Base-by-base conservation (phyloP, 2,113 vertebrate species). In the Dicentrarchus labrax region DNA sequence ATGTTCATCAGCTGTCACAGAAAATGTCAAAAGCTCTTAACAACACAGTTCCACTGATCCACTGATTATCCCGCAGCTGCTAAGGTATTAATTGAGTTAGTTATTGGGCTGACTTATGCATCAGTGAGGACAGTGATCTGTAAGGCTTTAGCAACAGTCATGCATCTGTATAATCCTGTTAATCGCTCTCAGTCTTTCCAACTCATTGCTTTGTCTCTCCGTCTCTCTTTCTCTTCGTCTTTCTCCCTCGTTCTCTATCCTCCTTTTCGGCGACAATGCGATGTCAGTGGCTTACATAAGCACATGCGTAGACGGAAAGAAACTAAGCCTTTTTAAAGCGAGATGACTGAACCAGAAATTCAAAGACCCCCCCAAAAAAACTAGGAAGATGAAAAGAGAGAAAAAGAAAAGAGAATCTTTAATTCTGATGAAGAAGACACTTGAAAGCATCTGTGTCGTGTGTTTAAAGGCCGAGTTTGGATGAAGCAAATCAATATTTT, bases 111-210 rank as follows among this genome's bases (percentile, higher is more conserved):
- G 56, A 69, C 45, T 36, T 36, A 73, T 80, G 78, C 43, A 48
- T 82, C 48, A 30, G 48, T 8, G 57, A 67, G 51, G 70, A 80
- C 72, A 69, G 48, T 69, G 57, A 65, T 85, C 62, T 73, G 72
- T 54, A 8, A 43, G 47, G 60, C 48, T 80, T 77, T 24, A 66
- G 54, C 60, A 43, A n/a, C 65, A 36, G 73, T 85, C 81, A 78
- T 57, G 74, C 76, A 77, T 88, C 85, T 77, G 56, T 39, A 70
- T 87, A 85, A 83, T 88, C 78, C 82, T 51, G 84, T 86, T 87
- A 73, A 85, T 85, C 54, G 5, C 73, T 82, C 62, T 68, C 69
- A 43, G 71, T 67, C 68, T 68, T 41, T 73, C 65, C 51, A 65
- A 15, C 38, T 70, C 50, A 8, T 21, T 72, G 62, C 38, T 85